Conservation (phyloP, 2,888 invertebrate genomes). For the Drosophila maculinotata region DNA sequence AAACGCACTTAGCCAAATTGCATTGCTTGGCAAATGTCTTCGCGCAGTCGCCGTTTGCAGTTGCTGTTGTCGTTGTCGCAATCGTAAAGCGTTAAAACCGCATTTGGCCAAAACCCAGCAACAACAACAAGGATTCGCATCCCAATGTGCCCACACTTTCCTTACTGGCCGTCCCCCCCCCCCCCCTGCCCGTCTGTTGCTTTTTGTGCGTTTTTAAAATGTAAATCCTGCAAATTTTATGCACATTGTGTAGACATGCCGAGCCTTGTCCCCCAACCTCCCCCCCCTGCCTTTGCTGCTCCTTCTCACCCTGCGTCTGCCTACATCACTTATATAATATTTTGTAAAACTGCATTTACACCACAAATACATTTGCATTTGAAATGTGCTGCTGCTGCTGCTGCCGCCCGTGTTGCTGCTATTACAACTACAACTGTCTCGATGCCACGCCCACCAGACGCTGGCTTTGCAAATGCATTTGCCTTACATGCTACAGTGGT, state of each 20-base stretch:
- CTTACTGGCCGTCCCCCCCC: not conserved
- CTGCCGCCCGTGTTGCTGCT: constrained; percentile 39
- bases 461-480: constrained; percentile 36
- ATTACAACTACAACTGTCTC: constrained; percentile 66
- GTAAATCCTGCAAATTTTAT: constrained; percentile 78
- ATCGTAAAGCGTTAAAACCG: constrained; percentile 70
- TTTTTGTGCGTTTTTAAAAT: constrained; percentile 70
- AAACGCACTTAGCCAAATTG: constrained; percentile 76
- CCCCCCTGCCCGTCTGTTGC: constrained; percentile 20
- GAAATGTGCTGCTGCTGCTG: constrained; percentile 63
- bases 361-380: constrained; percentile 80
- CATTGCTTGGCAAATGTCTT: constrained; percentile 71
- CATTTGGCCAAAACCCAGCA: constrained; percentile 62
- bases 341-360: constrained; percentile 80
- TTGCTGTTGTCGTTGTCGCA: constrained; percentile 31
- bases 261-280: not conserved
- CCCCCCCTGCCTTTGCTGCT: too few species aligned
- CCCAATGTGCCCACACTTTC: not conserved
- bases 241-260: constrained; percentile 62
- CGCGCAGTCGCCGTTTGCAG: constrained; percentile 53
- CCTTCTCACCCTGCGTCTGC: constrained; percentile 1
- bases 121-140: constrained; percentile 15
- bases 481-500: constrained; percentile 40
- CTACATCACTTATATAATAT: constrained; percentile 69
- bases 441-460: constrained; percentile 50